Evolutionary conservation across 2,888 invertebrate species (phyloP), one percentile per base, ranked within the genome.

Genomic region (Erpobdella octoculata): DNA sequence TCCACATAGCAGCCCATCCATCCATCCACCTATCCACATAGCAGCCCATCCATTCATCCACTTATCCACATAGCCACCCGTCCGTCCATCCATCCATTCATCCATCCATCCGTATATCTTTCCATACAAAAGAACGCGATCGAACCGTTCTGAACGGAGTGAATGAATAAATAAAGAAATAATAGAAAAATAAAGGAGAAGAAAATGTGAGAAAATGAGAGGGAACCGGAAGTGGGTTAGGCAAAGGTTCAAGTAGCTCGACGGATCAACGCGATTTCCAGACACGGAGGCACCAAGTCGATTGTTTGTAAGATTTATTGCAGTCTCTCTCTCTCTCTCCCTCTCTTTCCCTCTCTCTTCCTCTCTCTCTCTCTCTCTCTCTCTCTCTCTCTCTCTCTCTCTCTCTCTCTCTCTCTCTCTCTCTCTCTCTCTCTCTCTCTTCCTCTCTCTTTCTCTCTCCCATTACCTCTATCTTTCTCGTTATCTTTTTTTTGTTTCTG

Each of bases 351-450:
- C 9, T 58, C n/a, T 58, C 58, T 33, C 58, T 70, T 36, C 69
- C n/a, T 71, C 64, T 70, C 71, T 71, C 67, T 70, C 65, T 71
- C 38, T 71, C 28, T 71, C 46, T 70, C 71, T 71, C 25, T 71
- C 46, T 71, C 71, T 70, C 66, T 71, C 65, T 71, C 38, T 71
- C 31, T 71, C 66, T 71, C 71, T 71, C 37, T 69, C 65, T 41
- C 25, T 53, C 71, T 71, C 31, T 71, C 66, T 71, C 66, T 71
- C 71, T 70, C 66, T 71, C 53, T 71, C 5, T 59, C 31, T 68
- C 31, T 25, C 38, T 68, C 58, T 35, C 36, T 71, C 6, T 71
- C 59, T 70, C 35, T 48, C 46, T 70, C 58, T 61, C 25, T 36
- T 28, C 41, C 71, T n/a, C n/a, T n/a, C n/a, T n/a, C n/a, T n/a